These are phyloP conservation scores for Falcunculus frontatus DNA, from an alignment of 2,113 vertebrate species.

Conservation along the genomic window DNA sequence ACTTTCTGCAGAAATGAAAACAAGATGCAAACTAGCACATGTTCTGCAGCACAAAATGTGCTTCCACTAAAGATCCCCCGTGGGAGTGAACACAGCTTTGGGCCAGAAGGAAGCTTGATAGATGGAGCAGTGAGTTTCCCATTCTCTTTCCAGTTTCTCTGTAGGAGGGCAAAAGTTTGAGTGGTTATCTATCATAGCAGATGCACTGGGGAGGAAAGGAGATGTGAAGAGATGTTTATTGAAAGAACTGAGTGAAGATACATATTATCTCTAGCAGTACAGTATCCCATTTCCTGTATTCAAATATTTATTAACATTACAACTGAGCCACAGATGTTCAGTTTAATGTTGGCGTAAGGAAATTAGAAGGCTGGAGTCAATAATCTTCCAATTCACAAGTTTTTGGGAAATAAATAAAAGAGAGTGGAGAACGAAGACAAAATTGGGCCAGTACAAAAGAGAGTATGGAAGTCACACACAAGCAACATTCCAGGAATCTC, in stretches of 20 bases:
- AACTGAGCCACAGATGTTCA: neutral
- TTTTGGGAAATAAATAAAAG: neutral
- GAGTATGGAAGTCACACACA: neutral
- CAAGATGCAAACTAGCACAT: neutral
- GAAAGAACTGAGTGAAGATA: neutral
- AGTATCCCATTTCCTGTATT: neutral
- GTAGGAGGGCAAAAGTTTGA: neutral
- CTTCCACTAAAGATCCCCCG: neutral
- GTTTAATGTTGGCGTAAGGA: neutral
- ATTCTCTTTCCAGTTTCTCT: neutral
- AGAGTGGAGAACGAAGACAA: neutral
- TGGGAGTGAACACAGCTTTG: neutral
- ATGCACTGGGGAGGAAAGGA: neutral
- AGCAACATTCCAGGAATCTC: neutral
- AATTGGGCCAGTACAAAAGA: neutral
- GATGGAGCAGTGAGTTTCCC: neutral
- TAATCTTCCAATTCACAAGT: neutral
- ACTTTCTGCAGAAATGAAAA: neutral
- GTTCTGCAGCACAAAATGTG: neutral
- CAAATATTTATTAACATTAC: slow-evolving; percentile 15
- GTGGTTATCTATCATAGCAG: neutral
- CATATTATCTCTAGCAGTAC: neutral
- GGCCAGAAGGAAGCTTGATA: neutral
- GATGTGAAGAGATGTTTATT: neutral
- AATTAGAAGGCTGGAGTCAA: neutral